Evolutionary conservation across 2,797 vertebrate genomes (phyloP).

Genomic region (Pangasius krempfi): DNA sequence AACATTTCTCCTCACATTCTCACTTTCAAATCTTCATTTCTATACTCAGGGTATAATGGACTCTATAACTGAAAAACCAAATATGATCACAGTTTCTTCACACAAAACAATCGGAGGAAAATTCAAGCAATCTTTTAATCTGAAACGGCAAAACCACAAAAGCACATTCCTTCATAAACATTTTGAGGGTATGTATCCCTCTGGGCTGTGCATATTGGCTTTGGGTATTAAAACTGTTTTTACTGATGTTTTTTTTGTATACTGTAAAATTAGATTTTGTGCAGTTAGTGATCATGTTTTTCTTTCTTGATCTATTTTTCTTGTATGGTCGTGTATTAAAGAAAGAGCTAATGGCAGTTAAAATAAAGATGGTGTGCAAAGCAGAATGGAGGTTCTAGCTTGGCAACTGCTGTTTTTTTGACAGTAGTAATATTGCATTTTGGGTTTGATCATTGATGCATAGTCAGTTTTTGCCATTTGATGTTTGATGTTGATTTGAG

Average conservation of each 20-base stretch:
- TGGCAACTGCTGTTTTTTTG: conserved; percentile 17
- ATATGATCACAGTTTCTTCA: conserved; percentile 54
- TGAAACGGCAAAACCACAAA: conserved; percentile 42
- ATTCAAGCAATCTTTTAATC: conserved; percentile 60
- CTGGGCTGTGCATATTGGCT: not conserved
- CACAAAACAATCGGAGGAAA: conserved; percentile 22
- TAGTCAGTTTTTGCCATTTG: not conserved
- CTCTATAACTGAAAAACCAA: not conserved
- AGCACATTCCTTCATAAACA: conserved; percentile 33
- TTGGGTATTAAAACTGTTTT: not conserved
- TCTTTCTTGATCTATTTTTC: not conserved
- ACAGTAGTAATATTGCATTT: not conserved
- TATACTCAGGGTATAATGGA: not conserved
- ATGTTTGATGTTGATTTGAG: not conserved
- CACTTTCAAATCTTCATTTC: not conserved
- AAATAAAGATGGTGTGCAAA: not conserved
- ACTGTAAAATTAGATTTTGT: not conserved
- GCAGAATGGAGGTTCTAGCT: not conserved
- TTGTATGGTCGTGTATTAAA: not conserved
- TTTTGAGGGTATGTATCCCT: not conserved
- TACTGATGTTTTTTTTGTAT: conserved; percentile 4
- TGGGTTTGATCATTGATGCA: not conserved
- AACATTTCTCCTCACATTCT: not conserved
- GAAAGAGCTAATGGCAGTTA: conserved; percentile 14
- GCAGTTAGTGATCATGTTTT: not conserved